Evolutionary conservation across 2,113 vertebrate species (phyloP).

Genomic region (Patagioenas fasciata): DNA sequence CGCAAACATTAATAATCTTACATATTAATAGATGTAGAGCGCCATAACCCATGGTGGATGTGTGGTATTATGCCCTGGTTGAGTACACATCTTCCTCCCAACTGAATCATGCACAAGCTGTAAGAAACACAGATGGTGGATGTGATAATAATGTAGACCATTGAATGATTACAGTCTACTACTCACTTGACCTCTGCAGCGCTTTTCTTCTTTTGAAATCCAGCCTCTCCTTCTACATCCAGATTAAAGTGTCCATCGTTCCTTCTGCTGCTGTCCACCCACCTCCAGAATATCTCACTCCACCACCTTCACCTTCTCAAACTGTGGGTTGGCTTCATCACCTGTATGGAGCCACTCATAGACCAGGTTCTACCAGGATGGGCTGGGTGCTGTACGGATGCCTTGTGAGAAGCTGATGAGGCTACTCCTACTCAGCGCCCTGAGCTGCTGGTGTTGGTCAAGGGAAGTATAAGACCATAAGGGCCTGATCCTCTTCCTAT

Average conservation of each 20-base stretch:
- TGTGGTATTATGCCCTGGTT: background rate
- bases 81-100: background rate
- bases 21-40: background rate
- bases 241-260: background rate
- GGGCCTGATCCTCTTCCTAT: background rate
- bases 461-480: background rate
- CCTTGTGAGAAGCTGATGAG: background rate
- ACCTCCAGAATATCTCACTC: background rate
- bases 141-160: background rate
- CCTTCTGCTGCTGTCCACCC: background rate
- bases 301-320: background rate
- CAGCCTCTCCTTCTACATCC: background rate
- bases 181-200: background rate
- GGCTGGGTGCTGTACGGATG: background rate
- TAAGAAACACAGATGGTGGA: background rate
- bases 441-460: background rate
- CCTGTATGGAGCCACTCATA: rapidly evolving
- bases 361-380: background rate
- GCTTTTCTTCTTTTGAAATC: background rate
- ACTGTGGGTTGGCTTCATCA: rapidly evolving
- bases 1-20: background rate
- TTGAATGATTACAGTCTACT: background rate
- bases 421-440: background rate
- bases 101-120: background rate
- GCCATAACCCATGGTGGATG: too few species aligned